Base-by-base conservation (phyloP, 2,888 invertebrate species). In the Mamestra brassicae region DNA sequence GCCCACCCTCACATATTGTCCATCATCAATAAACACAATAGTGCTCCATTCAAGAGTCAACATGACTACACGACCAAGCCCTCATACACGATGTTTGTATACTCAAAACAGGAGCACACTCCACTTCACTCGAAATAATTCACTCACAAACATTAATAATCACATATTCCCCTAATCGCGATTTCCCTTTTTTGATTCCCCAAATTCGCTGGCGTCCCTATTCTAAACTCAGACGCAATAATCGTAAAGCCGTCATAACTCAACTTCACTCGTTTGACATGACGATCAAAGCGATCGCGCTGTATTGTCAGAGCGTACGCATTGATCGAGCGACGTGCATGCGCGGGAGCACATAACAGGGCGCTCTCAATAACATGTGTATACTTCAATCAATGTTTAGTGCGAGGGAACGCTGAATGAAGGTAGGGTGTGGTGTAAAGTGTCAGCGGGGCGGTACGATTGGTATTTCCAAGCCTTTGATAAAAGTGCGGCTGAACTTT, bases 361-460 rank as follows among this genome's bases (percentile, higher is more conserved):
- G 72, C 63, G 77, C 67, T 77, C 86, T 65, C 76, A 77, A 86
- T 83, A 83, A 83, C 83, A 79, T 76, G 81, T 80, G 76, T 81
- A 69, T 70, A 71, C 71, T 66, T 85, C 74, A 76, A 73, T 85
- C 75, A 80, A 74, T 76, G 71, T 66, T 65, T 77, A 61, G 76
- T 78, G 58, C 54, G 71, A 78, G 78, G 52, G 62, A 65, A 65
- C 58, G 42, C 15, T 71, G 61, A 73, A 74, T 78, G 62, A 76
- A 64, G 54, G 50, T 62, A 8, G 42, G 3, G 26, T 64, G 62
- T 80, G 85, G 80, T 61, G 11, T 42, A 79, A 77, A 50, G 6
- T 61, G 10, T 34, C 17, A 63, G 62, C 38, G 63, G 13, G 26
- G 38, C 8, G 5, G 4, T 38, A 60, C 0, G 2, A 34, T 26